phyloP scores from a whole-genome alignment of 2,888 invertebrate species.

The Pterostichus niger region DNA sequence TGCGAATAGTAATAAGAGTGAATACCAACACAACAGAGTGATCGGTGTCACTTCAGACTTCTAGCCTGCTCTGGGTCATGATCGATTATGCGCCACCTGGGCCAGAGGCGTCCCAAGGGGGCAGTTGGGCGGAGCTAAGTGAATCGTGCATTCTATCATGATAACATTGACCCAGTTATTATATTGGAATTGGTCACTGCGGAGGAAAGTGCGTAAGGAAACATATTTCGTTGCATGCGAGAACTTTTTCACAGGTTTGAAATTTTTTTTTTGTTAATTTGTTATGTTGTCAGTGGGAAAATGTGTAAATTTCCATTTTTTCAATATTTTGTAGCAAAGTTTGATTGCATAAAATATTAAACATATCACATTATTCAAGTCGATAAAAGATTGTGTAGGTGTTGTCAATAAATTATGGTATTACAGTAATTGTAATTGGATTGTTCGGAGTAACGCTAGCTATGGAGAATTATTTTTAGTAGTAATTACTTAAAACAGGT shows the following conservation, averaged over 20 bases:
- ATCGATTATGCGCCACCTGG: conserved; percentile 40
- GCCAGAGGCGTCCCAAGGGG: conserved; percentile 3
- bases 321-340: conserved; percentile 28
- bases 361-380: neutral
- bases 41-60: conserved; percentile 13
- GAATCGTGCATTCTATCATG: conserved; percentile 41
- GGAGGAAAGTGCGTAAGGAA: neutral
- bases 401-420: conserved; percentile 21
- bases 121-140: neutral
- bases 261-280: neutral
- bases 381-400: conserved; percentile 11
- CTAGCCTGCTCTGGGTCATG: conserved; percentile 9
- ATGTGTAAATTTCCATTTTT: conserved; percentile 29
- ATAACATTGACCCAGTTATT: conserved; percentile 58
- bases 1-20: no score
- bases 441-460: neutral
- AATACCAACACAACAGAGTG: neutral
- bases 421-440: conserved; percentile 33
- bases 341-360: conserved; percentile 28
- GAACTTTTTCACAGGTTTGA: neutral
- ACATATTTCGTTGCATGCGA: no score
- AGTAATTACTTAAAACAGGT: conserved; percentile 16
- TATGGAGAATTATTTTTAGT: conserved; percentile 6
- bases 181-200: conserved; percentile 37
- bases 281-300: conserved; percentile 17